phyloP scores from a whole-genome alignment of 2,888 invertebrate species.

The Microdon myrmicae region DNA sequence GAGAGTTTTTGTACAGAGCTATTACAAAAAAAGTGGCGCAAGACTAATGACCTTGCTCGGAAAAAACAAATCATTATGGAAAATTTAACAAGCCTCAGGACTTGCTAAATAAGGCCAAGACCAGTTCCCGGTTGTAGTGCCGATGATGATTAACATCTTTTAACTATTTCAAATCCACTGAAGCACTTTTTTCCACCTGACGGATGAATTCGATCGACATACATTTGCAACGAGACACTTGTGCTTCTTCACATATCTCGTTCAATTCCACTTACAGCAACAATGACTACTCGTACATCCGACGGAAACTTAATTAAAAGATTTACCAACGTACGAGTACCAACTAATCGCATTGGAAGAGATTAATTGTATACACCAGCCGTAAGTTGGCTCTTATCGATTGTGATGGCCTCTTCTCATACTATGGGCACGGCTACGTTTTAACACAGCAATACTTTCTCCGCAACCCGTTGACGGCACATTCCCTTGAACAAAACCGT shows the following conservation, averaged over 20 bases:
- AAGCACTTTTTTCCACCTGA: too few relatives aligned
- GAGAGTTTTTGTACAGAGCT: too few relatives aligned
- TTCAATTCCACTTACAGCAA: background rate
- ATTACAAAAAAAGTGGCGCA: too few relatives aligned
- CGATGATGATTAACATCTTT: too few relatives aligned
- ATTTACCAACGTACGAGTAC: conserved; percentile 24
- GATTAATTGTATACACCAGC: conserved; percentile 32
- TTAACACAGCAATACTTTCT: conserved; percentile 1
- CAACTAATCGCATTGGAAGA: conserved; percentile 41
- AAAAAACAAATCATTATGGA: too few relatives aligned
- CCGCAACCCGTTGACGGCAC: background rate
- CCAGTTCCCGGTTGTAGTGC: too few relatives aligned
- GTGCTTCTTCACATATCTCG: background rate
- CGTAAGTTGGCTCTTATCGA: conserved; percentile 19
- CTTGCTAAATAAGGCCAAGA: too few relatives aligned
- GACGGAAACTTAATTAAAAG: conserved; percentile 43
- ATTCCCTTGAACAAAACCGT: conserved; percentile 18
- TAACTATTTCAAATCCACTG: too few relatives aligned
- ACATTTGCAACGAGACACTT: background rate
- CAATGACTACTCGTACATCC: background rate
- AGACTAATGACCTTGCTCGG: too few relatives aligned
- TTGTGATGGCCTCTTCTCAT: conserved; percentile 5
- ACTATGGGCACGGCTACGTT: background rate
- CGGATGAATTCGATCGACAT: too few relatives aligned
- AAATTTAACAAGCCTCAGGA: too few relatives aligned